Base-by-base conservation (phyloP, 1,140 invertebrate species). In the Helicoverpa armigera region DNA sequence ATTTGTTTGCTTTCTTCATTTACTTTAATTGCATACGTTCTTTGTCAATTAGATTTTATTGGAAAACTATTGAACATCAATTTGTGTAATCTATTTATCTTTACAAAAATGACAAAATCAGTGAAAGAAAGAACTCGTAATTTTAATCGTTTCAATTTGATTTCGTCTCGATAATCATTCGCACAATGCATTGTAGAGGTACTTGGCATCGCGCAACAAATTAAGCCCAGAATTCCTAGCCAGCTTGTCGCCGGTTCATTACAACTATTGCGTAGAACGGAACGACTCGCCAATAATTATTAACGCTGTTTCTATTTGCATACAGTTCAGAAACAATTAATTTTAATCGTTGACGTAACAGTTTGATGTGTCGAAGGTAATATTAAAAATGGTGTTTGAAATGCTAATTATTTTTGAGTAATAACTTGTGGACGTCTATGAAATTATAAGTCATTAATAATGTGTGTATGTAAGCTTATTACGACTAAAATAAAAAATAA, bases 301-400 rank as follows among this genome's bases (percentile, higher is more conserved):
- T 48, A 16, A 23, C 18, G 16, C 50, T 69, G 65, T 50, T 13
- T 23, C 23, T 29, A 31, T 18, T 61, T 11, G 56, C 56, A 58
- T n/a, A 9, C 9, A 14, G n/a, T 48, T 48, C 16, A 69, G 50
- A 50, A 69, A 69, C 65, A 69, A 69, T 69, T 16, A 69, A 69
- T 50, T 18, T 50, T 69, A 18, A 50, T 50, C 3, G 58, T 14
- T 31, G 12, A 61, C 29, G 58, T 14, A 61, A 61, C 13, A 11
- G 10, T 29, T 29, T 61, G 23, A 61, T 61, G 23, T 61, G 23
- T 61, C 23, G 23, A 61, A 43, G 35, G 16, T n/a, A 14, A 14
- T 56, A 16, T 5, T 16, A 10, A 56, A 14, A 67, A n/a, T 16
- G 3, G 48, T 48, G 18, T 67, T 67, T 7, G 11, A 67, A 67